Conservation (phyloP, 2,113 vertebrate species). For the Numida meleagris region DNA sequence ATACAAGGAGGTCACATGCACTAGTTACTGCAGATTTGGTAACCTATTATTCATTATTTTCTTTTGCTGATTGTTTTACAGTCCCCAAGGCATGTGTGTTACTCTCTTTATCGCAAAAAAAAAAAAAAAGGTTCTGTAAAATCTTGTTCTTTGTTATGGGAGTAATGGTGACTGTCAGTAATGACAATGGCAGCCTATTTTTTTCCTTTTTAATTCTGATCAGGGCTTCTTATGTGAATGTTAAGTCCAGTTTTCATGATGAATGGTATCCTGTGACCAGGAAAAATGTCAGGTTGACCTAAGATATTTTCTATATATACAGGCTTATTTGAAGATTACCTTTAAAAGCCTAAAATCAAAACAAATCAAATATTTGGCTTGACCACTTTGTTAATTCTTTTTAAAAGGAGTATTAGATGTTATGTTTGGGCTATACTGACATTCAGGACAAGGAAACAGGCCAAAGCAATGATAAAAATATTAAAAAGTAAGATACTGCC, state of each 20-base stretch:
- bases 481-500: neutral
- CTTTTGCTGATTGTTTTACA: conserved; percentile 65
- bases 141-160: conserved; percentile 2
- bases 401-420: neutral
- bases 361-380: neutral
- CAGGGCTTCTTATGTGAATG: neutral
- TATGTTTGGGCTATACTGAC: neutral
- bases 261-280: neutral
- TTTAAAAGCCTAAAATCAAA: neutral
- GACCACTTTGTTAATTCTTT: neutral
- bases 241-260: neutral
- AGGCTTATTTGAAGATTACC: neutral
- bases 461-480: neutral
- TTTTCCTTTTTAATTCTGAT: conserved; percentile 17
- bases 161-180: neutral
- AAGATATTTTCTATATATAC: neutral
- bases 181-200: neutral
- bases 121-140: neutral
- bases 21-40: conserved; percentile 39
- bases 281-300: neutral
- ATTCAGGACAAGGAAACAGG: conserved; percentile 28
- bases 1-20: conserved; percentile 65
- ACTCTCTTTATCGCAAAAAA: neutral
- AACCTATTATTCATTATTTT: conserved; percentile 66
- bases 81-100: neutral